Evolutionary conservation across 2,113 vertebrate genomes (phyloP), one percentile per base, ranked within the genome.

Genomic region (Orientallactaga bullata): DNA sequence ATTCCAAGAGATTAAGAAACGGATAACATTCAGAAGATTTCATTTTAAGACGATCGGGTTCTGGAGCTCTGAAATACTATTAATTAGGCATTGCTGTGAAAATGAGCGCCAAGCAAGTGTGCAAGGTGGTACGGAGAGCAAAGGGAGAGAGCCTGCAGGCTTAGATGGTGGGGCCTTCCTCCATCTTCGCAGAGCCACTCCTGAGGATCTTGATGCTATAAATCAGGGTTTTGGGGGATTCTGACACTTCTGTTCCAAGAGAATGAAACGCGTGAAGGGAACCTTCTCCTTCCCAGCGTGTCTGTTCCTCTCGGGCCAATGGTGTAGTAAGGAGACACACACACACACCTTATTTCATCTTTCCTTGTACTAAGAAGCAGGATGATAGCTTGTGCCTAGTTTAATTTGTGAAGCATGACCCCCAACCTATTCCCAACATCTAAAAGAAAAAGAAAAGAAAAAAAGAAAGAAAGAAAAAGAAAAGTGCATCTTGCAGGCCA

Each of bases 401-500:
- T 95, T 95, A 95, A 97, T 95, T 80, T 97, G 89, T 30, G 87
- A 96, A 92, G 60, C 83, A 95, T 95, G 91, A 68, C 85, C 72
- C 91, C 69, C 84, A 78, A 39, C 12, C 80, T 94, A 89, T 68
- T 90, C 84, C 78, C 85, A 94, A 60, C 13, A 72, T 92, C 92
- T 95, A 95, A 73, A 73, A 12, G 37, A 77, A 93, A 96, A 73
- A 91, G 47, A 93, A 96, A 95, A 21, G 7, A n/a, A n/a, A n/a
- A n/a, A n/a, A n/a, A n/a, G n/a, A n/a, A n/a, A 74, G 39, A 73
- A 73, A 12, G 37, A 77, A 93, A 96, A 73, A 91, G 47, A 93
- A 96, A 95, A 21, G 7, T 74, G 89, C 95, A 85, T 95, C 85
- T 95, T 97, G 74, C 95, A 89, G 69, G 61, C 85, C 95, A 97